Evolutionary conservation across 2,797 vertebrate genomes (phyloP).

Genomic region (Masticophis lateralis): DNA sequence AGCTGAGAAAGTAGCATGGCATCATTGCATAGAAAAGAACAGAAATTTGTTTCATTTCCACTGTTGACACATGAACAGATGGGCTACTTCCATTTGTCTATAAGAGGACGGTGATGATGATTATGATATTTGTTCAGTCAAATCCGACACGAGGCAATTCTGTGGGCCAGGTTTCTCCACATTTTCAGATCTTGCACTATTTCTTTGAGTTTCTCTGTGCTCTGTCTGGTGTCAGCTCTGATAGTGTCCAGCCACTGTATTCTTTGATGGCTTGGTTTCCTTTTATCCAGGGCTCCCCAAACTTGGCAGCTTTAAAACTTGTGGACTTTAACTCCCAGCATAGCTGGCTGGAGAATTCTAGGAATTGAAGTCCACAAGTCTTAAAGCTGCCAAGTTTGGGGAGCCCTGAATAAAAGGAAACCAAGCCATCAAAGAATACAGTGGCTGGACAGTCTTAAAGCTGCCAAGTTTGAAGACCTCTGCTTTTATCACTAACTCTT

Average conservation of each 20-base stretch:
- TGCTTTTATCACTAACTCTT: neutral
- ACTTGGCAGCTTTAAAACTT: no score
- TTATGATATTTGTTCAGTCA: neutral
- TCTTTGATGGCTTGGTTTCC: neutral
- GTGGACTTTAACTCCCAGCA: no score
- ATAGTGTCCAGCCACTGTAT: neutral
- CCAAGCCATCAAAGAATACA: no score
- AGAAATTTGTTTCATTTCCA: neutral
- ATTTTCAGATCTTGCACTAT: neutral
- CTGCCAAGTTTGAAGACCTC: no score
- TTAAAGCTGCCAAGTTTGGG: no score
- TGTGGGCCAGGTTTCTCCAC: neutral
- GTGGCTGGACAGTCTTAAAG: no score
- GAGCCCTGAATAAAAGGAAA: no score
- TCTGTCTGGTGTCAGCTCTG: neutral
- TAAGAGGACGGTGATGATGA: neutral
- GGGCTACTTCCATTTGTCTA: neutral
- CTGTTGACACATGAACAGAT: neutral
- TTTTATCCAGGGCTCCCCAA: neutral
- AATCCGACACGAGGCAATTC: neutral
- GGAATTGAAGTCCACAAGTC: no score
- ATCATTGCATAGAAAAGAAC: neutral
- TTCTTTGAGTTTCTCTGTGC: neutral
- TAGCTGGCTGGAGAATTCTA: no score
- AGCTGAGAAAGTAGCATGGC: neutral